Conservation (phyloP, 1,140 invertebrate genomes). For the Portunus trituberculatus region DNA sequence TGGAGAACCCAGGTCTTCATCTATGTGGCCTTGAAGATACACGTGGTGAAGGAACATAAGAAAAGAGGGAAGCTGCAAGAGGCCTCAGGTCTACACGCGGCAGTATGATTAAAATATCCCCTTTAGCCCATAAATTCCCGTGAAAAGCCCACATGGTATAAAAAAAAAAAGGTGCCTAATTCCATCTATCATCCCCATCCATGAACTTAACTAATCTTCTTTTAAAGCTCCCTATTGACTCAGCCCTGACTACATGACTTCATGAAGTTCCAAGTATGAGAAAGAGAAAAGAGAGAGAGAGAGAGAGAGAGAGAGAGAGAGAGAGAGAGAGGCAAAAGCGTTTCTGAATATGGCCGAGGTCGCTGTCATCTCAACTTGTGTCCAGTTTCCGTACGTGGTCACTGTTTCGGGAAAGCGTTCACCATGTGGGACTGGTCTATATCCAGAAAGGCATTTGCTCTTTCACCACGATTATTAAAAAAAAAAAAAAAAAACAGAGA, state of each 20-base stretch:
- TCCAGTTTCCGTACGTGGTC: not conserved
- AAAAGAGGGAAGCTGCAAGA: too few species aligned
- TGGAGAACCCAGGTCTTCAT: not conserved
- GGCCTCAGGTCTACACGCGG: too few species aligned
- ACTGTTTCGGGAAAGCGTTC: not conserved
- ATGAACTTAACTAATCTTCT: too few species aligned
- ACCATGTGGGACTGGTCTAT: not conserved
- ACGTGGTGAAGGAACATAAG: not conserved
- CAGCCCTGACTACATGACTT: too few species aligned
- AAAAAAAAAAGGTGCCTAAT: too few species aligned
- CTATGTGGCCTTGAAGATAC: not conserved
- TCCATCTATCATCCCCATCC: too few species aligned
- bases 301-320: conserved; percentile 15
- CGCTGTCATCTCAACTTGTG: too few species aligned
- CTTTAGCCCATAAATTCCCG: too few species aligned
- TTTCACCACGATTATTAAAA: not conserved
- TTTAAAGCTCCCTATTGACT: too few species aligned
- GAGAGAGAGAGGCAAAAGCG: not conserved
- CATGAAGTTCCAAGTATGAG: not conserved
- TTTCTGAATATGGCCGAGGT: too few species aligned
- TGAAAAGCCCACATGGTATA: too few species aligned
- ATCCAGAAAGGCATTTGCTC: not conserved
- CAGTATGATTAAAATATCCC: too few species aligned
- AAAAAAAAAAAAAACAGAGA: not conserved
- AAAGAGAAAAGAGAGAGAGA: not conserved